Base-by-base conservation (phyloP, 2,888 invertebrate genomes). In the Drosophila helvetica region DNA sequence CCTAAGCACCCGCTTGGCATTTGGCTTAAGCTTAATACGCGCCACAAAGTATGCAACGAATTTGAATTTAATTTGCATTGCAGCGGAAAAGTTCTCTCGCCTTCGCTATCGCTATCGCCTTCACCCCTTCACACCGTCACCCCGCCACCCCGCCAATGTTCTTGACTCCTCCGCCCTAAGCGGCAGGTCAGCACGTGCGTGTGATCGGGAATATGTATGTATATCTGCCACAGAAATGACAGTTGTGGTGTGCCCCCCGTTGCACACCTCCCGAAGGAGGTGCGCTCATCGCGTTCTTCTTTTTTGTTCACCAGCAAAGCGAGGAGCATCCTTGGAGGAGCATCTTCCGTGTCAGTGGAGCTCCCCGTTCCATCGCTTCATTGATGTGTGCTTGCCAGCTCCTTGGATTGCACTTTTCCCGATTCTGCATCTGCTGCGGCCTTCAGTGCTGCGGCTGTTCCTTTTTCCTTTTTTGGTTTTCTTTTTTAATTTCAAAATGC, bases 401-500 rank as follows among this genome's bases (percentile, higher is more conserved):
- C 38, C 17, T 48, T 45, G 33, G 43, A 4, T 12, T 70, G 70
- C 67, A 58, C 71, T 51, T 54, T 45, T 38, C 43, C 61, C 15
- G 25, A 17, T 72, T 53, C 30, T n/a, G 6, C 30, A 3, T 17
- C 25, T 30, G 46, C 33, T 30, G 15, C n/a, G 15, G 64, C 51
- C 33, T 12, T 33, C 18, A 46, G 15, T 54, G 55, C 18, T 57
- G 64, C 17, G 12, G 25, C 47, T 50, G 5, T 58, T 22, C 12
- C 22, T 54, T 42, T 46, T 15, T 19, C 45, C 4, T 30, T 45
- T 47, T 45, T 51, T n/a, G n/a, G n/a, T 30, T 53, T 52, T 70
- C 53, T 62, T 71, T 86, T 82, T 72, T 74, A 87, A 85, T 82
- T 79, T 85, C 55, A 69, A 87, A 87, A 85, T 82, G 87, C 81